Percentiles rank a stretch among this genome's conserved stretches.
Evolutionary conservation across 2,888 invertebrate species (phyloP).

Genomic region (Lepidocyrtoides sp.): DNA sequence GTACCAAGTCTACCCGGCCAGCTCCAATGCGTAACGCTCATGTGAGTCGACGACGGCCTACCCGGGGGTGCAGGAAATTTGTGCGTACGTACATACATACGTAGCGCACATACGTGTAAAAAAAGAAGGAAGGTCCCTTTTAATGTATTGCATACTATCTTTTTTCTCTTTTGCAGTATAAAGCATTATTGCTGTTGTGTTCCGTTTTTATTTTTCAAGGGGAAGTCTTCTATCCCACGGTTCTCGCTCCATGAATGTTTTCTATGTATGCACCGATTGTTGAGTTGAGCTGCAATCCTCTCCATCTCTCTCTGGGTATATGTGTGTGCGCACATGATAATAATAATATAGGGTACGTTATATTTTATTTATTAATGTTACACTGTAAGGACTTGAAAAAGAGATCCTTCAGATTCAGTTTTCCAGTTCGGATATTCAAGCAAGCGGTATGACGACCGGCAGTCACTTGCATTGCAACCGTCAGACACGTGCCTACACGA

Average conservation of each 20-base stretch:
- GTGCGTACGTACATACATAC: background rate
- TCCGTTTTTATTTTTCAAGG: conserved; percentile 9
- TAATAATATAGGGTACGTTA: no score
- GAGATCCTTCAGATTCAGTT: conserved; percentile 43
- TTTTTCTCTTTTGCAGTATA: background rate
- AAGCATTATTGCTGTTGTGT: background rate
- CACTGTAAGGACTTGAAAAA: conserved; percentile 52
- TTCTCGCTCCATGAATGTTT: background rate
- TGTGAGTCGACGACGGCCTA: conserved; percentile 63
- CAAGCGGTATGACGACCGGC: conserved; percentile 82
- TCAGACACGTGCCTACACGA: conserved; percentile 85
- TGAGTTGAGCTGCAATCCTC: background rate
- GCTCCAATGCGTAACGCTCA: conserved; percentile 44
- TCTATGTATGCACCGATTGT: conserved; percentile 16
- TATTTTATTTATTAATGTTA: background rate
- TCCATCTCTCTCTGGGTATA: background rate
- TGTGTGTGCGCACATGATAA: background rate
- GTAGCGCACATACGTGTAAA: background rate
- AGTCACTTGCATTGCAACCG: conserved; percentile 85
- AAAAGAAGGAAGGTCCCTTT: conserved; percentile 39
- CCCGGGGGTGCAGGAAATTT: conserved; percentile 62
- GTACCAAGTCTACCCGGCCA: conserved; percentile 51
- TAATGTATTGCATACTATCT: conserved; percentile 23
- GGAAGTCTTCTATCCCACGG: conserved; percentile 32
- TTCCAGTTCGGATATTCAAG: conserved; percentile 64